Percentiles rank a stretch among this genome's conserved stretches.
phyloP scores from a whole-genome alignment of 2,113 vertebrate genomes.

The Verasper variegatus region DNA sequence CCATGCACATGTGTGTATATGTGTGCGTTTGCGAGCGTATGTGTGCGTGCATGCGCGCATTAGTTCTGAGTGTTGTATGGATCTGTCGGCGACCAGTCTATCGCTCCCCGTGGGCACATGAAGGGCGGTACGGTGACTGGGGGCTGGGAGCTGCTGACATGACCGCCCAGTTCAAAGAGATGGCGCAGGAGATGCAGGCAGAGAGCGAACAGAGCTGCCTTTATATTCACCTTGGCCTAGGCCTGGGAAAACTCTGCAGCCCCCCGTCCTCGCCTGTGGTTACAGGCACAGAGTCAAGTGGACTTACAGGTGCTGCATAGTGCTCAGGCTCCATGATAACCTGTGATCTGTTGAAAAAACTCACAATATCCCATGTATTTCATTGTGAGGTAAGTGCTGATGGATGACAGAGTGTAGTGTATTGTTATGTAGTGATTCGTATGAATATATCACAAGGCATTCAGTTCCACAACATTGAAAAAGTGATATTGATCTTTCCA shows the following conservation, averaged over 20 bases:
- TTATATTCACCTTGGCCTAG: conserved; percentile 64
- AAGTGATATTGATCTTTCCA: conserved; percentile 1
- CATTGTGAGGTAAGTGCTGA: conserved; percentile 46
- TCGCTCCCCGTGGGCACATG: conserved; percentile 73
- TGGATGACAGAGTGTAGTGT: conserved; percentile 6
- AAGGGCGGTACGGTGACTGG: conserved; percentile 63
- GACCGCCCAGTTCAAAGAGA: conserved; percentile 76
- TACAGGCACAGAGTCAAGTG: conserved; percentile 67
- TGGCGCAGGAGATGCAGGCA: conserved; percentile 71
- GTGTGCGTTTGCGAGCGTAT: conserved; percentile 5
- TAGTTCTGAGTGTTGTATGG: conserved; percentile 45
- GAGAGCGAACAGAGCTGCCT: conserved; percentile 71
- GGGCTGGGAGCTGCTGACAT: conserved; percentile 73
- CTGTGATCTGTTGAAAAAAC: conserved; percentile 34
- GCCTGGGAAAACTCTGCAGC: conserved; percentile 73
- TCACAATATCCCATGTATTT: conserved; percentile 44
- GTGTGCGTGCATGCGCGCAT: conserved; percentile 6
- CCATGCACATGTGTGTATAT: background rate
- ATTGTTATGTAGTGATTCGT: background rate
- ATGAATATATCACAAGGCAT: conserved; percentile 23
- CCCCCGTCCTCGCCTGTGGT: conserved; percentile 37
- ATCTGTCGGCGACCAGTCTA: conserved; percentile 72
- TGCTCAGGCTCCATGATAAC: conserved; percentile 42
- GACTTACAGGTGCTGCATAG: conserved; percentile 75
- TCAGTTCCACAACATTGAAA: conserved; percentile 9